These are phyloP conservation scores for Ophioninae sp. DNA, from an alignment of 2,888 invertebrate genomes.

Conservation along the genomic window DNA sequence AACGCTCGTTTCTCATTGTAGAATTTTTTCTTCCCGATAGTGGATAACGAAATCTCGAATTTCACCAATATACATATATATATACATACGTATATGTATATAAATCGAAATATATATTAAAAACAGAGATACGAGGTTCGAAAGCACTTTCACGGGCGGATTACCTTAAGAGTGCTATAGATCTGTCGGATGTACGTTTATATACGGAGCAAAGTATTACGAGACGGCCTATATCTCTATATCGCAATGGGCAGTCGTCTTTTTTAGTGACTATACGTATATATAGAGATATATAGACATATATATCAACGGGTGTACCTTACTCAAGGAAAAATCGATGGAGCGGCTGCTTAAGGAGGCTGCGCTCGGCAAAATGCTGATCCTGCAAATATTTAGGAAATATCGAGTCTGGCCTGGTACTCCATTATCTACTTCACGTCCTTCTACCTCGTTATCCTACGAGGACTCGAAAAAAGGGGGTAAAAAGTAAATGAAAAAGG, in stretches of 20 bases:
- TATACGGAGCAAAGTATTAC: not conserved
- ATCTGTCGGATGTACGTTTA: not conserved
- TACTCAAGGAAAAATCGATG: constrained; percentile 53
- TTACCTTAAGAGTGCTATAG: not conserved
- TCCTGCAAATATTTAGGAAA: constrained; percentile 53
- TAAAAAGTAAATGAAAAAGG: not conserved
- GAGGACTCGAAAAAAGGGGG: not conserved
- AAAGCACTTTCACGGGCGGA: not conserved
- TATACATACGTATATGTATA: not conserved
- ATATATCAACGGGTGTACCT: not conserved
- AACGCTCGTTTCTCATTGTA: not conserved
- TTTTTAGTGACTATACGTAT: not conserved
- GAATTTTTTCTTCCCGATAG: not conserved
- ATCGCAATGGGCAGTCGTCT: constrained; percentile 1
- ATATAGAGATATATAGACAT: no score
- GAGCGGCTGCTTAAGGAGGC: constrained; percentile 36
- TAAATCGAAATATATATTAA: not conserved
- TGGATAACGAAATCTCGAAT: not conserved
- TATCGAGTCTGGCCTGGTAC: constrained; percentile 18
- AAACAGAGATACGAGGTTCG: not conserved
- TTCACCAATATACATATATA: not conserved
- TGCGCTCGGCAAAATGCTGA: constrained; percentile 47
- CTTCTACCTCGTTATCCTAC: constrained; percentile 22
- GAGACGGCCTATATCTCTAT: not conserved
- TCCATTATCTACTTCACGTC: constrained; percentile 42